Evolutionary conservation across 2,113 vertebrate species (phyloP).

Genomic region (Gyps fulvus): DNA sequence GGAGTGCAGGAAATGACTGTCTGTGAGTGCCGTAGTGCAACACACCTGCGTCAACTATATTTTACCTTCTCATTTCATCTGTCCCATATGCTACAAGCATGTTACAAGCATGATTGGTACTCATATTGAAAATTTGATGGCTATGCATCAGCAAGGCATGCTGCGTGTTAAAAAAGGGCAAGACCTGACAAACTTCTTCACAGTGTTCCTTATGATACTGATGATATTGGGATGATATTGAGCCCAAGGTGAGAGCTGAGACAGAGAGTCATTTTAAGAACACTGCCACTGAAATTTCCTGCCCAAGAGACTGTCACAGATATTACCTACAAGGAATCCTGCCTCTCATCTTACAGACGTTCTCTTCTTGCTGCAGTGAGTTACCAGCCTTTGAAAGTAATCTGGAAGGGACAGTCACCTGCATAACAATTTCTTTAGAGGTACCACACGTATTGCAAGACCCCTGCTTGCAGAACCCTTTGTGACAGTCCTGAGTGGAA

Average conservation of each 20-base stretch:
- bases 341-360: neutral
- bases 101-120: neutral
- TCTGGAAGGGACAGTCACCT: neutral
- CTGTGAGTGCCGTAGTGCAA: neutral
- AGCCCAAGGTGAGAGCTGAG: neutral
- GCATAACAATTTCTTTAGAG: neutral
- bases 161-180: neutral
- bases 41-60: fast-evolving
- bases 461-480: neutral
- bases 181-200: neutral
- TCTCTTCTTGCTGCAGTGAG: neutral
- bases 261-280: neutral
- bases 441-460: neutral
- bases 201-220: neutral
- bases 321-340: neutral
- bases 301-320: neutral
- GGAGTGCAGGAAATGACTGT: neutral
- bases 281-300: neutral
- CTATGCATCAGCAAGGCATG: neutral
- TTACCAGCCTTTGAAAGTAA: neutral
- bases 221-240: neutral
- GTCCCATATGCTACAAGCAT: neutral
- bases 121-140: neutral
- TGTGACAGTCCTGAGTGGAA: neutral
- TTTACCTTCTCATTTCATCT: neutral